These are phyloP conservation scores for Brachylomia viminalis DNA, from an alignment of 2,888 invertebrate species.

Conservation along the genomic window DNA sequence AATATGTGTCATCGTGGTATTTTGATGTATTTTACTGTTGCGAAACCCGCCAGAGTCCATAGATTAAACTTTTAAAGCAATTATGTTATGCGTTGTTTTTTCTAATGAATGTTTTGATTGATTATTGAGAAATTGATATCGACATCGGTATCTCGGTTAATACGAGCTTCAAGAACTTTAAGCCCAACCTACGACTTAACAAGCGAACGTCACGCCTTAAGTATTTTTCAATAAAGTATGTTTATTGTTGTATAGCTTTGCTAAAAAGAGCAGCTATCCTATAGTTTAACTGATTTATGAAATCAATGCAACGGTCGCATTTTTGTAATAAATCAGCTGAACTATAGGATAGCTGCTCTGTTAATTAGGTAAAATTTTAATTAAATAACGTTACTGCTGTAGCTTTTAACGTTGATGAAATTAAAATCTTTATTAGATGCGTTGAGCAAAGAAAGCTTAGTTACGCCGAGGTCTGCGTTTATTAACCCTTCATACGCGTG, in stretches of 20 bases:
- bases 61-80: constrained; percentile 21
- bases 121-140: constrained; percentile 4
- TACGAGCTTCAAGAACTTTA: not conserved
- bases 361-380: not conserved
- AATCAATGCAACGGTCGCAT: not conserved
- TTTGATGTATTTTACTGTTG: constrained; percentile 24
- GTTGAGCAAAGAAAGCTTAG: not conserved
- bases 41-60: constrained; percentile 9
- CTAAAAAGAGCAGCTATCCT: not conserved
- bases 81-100: constrained; percentile 10
- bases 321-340: not conserved
- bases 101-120: not conserved
- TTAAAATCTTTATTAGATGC: constrained; percentile 7
- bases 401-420: not conserved
- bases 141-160: constrained; percentile 9
- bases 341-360: too few species aligned
- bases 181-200: not conserved
- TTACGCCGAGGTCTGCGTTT: constrained; percentile 15
- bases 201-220: not conserved
- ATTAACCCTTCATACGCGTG: constrained; percentile 19
- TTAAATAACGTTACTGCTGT: not conserved
- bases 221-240: not conserved
- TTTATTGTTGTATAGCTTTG: not conserved
- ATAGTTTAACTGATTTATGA: not conserved
- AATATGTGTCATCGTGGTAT: constrained; percentile 34